phyloP scores from a whole-genome alignment of 2,113 vertebrate genomes.

The Aix galericulata region DNA sequence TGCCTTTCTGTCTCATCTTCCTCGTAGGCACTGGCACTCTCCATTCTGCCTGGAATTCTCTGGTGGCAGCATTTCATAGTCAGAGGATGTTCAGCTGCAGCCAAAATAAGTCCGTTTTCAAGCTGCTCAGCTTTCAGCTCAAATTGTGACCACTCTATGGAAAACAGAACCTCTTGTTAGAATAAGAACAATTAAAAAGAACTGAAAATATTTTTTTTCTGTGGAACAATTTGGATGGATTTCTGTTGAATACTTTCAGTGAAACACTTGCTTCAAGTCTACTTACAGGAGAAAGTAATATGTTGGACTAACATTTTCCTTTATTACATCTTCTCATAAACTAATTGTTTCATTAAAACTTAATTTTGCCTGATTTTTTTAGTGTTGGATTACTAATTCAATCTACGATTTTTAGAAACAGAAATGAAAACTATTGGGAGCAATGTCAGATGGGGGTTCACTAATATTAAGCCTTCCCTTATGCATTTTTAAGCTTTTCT shows the following conservation, averaged over 20 bases:
- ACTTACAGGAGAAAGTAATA: neutral
- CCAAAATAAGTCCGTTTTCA: neutral
- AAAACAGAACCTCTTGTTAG: neutral
- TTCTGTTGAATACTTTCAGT: neutral
- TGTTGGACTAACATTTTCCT: neutral
- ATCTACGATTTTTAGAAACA: neutral
- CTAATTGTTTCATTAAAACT: neutral
- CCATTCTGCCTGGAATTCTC: neutral
- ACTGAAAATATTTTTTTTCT: neutral
- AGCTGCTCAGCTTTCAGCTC: neutral
- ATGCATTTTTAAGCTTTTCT: constrained; percentile 26
- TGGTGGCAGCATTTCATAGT: neutral
- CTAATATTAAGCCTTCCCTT: neutral
- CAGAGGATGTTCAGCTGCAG: neutral
- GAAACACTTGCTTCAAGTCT: neutral
- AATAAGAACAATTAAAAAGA: neutral
- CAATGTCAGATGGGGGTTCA: neutral
- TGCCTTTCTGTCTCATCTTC: neutral
- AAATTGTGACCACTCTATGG: neutral
- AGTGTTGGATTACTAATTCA: neutral
- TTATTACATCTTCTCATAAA: neutral
- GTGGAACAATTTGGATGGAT: neutral
- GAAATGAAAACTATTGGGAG: neutral
- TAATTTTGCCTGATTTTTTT: neutral
- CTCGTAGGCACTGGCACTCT: neutral